A percentile compares a stretch with the other conserved stretches of the same genome.
Conservation (phyloP, 2,113 vertebrate species). For the Notothenia rossii region DNA sequence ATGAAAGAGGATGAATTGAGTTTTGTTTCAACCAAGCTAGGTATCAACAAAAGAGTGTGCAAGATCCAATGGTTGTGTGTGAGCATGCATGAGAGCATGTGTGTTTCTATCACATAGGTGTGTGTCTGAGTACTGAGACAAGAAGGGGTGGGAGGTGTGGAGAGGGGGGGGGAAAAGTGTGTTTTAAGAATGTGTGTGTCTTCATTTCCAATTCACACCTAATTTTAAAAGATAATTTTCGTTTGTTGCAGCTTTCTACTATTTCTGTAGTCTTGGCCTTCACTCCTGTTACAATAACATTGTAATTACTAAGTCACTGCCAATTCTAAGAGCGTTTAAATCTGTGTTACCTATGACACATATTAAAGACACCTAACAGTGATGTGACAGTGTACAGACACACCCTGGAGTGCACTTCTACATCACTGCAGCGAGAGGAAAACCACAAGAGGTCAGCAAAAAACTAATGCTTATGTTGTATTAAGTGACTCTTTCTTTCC, state of each 20-base stretch:
- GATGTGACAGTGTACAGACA: neutral
- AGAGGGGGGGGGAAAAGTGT: neutral
- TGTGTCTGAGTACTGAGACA: neutral
- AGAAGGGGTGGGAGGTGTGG: constrained; percentile 2
- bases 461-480: neutral
- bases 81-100: neutral
- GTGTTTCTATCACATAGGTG: constrained; percentile 8
- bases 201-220: constrained; percentile 21
- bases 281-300: neutral
- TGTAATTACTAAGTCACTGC: neutral
- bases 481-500: constrained; percentile 2
- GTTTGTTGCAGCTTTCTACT: constrained; percentile 1
- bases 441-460: neutral
- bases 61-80: constrained; percentile 32
- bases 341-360: neutral
- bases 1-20: constrained; percentile 55
- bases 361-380: neutral
- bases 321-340: neutral
- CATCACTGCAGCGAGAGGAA: neutral
- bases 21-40: constrained; percentile 51
- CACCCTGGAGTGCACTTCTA: neutral
- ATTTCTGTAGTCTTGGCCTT: neutral
- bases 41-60: constrained; percentile 50
- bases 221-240: neutral
- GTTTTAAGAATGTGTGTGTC: constrained; percentile 1